Evolutionary conservation across 2,113 vertebrate genomes (phyloP).

Genomic region (Dipodomys spectabilis): DNA sequence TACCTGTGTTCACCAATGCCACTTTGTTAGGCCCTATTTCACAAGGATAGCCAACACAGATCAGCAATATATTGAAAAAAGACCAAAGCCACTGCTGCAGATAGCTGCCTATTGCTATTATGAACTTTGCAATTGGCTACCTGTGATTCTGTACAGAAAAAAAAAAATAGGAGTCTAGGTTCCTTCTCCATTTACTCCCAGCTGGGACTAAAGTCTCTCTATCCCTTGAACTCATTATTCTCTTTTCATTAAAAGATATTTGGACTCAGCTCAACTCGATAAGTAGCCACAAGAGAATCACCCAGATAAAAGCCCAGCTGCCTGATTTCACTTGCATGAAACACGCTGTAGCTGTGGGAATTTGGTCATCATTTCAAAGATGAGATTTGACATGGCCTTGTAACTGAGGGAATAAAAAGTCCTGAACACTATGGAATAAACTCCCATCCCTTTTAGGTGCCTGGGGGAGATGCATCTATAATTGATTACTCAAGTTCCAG

Average conservation of each 20-base stretch:
- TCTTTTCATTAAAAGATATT: conserved; percentile 43
- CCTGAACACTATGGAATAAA: conserved; percentile 57
- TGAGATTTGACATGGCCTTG: conserved; percentile 31
- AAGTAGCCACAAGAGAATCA: conserved; percentile 32
- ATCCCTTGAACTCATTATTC: not conserved
- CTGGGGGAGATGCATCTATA: conserved; percentile 64
- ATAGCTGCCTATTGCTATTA: not conserved
- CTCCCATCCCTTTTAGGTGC: conserved; percentile 38
- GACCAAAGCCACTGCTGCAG: not conserved
- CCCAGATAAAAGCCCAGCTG: not conserved
- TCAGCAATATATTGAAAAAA: not conserved
- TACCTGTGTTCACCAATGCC: not conserved
- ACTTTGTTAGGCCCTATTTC: rapidly evolving
- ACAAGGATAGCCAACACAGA: not conserved
- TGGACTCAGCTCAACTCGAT: conserved; percentile 1
- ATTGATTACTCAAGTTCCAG: conserved; percentile 67
- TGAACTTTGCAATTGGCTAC: too few relatives aligned
- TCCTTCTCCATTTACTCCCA: too few relatives aligned
- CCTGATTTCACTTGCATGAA: conserved; percentile 27
- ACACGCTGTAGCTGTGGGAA: not conserved
- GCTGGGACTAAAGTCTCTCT: not conserved
- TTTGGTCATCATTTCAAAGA: conserved; percentile 70
- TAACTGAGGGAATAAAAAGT: conserved; percentile 49
- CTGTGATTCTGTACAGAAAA: too few relatives aligned
- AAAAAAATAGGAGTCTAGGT: too few relatives aligned